Evolutionary conservation across 1,140 invertebrate genomes (phyloP).

Genomic region (Neodiprion fabricii): DNA sequence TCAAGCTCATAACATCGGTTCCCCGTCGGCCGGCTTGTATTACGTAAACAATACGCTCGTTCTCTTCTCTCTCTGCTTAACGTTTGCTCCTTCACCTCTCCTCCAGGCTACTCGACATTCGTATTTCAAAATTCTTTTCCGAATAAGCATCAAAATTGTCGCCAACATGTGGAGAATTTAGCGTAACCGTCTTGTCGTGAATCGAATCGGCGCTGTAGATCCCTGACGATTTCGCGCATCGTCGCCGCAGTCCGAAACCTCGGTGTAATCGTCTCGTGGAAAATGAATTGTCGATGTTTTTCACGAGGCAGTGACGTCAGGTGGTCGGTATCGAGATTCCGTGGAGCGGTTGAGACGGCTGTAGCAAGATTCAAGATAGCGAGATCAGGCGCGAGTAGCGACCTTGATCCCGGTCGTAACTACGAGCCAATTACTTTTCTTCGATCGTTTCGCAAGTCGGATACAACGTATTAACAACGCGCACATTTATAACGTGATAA

Average conservation of each 20-base stretch:
- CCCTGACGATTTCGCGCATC: no score
- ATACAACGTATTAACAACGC: neutral
- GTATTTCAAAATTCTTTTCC: neutral
- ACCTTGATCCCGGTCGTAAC: neutral
- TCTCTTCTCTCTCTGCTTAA: neutral
- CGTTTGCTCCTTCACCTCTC: neutral
- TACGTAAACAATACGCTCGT: constrained; percentile 13
- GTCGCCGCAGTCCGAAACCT: no score
- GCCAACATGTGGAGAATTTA: no score
- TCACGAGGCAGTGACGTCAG: no score
- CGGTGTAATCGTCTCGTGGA: neutral
- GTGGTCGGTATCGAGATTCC: no score
- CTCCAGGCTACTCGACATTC: neutral
- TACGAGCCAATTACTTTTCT: neutral
- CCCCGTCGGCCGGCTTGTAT: neutral
- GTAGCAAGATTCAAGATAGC: no score
- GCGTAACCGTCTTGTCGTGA: no score
- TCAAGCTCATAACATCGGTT: constrained; percentile 8
- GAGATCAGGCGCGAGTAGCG: neutral
- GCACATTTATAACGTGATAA: no score
- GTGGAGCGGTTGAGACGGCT: no score
- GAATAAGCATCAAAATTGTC: no score
- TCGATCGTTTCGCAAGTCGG: neutral
- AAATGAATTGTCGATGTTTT: neutral
- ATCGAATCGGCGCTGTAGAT: no score